Percentiles rank a stretch among this genome's conserved stretches.
These are phyloP conservation scores for Pyxicephalus adspersus DNA, from an alignment of 2,113 vertebrate species.

Conservation along the genomic window DNA sequence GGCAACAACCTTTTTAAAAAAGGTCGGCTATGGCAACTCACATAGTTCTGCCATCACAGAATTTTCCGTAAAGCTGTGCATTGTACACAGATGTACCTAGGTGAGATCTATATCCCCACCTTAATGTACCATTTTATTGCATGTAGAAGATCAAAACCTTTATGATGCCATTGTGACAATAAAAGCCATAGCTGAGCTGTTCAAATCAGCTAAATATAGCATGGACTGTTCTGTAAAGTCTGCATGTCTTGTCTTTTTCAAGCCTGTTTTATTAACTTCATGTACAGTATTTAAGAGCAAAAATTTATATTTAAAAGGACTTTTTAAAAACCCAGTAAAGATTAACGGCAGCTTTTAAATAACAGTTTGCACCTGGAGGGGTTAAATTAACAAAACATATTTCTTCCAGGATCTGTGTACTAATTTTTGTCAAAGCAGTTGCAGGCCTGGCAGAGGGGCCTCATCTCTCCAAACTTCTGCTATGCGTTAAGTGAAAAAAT, in stretches of 20 bases:
- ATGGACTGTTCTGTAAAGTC: not conserved
- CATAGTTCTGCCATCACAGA: no score
- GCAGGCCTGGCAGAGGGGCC: constrained; percentile 64
- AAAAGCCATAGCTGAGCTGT: no score
- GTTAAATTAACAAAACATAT: constrained; percentile 56
- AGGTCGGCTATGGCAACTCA: no score
- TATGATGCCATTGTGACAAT: no score
- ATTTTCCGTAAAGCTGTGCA: no score
- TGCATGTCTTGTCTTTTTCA: no score
- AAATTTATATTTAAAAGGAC: constrained; percentile 1
- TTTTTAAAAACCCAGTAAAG: constrained; percentile 28
- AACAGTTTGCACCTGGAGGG: constrained; percentile 49
- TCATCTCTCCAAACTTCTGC: constrained; percentile 67
- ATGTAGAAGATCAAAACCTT: no score
- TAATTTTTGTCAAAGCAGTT: constrained; percentile 57
- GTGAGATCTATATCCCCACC: no score
- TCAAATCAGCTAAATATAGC: no score
- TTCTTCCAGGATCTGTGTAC: constrained; percentile 54
- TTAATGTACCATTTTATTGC: no score
- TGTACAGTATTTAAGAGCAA: not conserved
- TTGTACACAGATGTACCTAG: no score
- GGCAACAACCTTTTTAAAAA: no score
- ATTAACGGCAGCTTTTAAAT: constrained; percentile 36
- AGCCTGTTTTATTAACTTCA: constrained; percentile 1
- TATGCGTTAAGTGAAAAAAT: constrained; percentile 77